Evolutionary conservation across 1,140 invertebrate genomes (phyloP).

Genomic region (Ips typographus): DNA sequence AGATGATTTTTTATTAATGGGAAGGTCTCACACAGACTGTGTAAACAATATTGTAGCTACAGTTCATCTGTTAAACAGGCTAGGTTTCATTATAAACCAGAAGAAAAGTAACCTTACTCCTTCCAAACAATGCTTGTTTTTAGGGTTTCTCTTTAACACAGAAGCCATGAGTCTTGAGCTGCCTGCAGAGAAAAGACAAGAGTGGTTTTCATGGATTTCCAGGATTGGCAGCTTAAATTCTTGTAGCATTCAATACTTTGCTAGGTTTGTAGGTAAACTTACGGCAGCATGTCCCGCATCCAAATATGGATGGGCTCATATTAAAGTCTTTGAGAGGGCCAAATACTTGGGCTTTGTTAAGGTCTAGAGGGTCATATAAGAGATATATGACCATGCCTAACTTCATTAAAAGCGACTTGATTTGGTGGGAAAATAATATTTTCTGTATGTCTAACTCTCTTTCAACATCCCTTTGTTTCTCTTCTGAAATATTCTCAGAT

Average conservation of each 20-base stretch:
- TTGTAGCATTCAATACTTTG: not conserved
- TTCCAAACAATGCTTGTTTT: not conserved
- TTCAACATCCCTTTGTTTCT: not conserved
- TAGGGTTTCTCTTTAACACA: not conserved
- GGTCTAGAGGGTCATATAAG: not conserved
- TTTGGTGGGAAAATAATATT: constrained; percentile 10
- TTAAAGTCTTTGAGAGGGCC: too few relatives aligned
- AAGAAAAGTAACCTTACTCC: constrained; percentile 2
- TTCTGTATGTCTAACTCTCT: not conserved
- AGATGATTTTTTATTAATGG: too few relatives aligned
- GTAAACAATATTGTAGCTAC: too few relatives aligned
- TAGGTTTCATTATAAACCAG: too few relatives aligned
- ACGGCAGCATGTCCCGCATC: constrained; percentile 3
- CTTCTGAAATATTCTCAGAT: not conserved
- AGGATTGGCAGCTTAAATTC: not conserved
- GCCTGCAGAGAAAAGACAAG: not conserved
- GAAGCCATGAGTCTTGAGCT: not conserved
- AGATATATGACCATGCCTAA: too few relatives aligned
- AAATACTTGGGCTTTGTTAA: not conserved
- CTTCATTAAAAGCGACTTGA: not conserved
- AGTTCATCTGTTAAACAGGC: too few relatives aligned
- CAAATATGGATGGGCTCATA: too few relatives aligned
- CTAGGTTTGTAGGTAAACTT: not conserved
- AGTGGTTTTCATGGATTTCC: not conserved
- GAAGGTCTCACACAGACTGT: too few relatives aligned